phyloP scores from a whole-genome alignment of 2,888 invertebrate species.

The Plebejus anna region DNA sequence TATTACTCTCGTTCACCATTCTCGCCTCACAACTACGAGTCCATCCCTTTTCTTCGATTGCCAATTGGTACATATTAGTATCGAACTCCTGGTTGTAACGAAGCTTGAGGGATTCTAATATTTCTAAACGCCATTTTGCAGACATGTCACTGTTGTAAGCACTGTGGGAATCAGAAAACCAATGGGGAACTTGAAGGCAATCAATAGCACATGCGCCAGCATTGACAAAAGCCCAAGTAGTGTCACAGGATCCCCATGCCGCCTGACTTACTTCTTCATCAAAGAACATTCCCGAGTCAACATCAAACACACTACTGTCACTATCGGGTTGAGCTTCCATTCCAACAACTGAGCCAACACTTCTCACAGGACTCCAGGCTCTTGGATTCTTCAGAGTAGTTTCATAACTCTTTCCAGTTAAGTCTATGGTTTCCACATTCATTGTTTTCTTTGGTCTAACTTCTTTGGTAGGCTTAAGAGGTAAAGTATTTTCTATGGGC shows the following conservation, averaged over 20 bases:
- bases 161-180: conserved; percentile 84
- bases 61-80: conserved; percentile 84
- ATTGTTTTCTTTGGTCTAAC: conserved; percentile 55
- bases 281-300: conserved; percentile 89
- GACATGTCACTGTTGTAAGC: conserved; percentile 81
- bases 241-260: conserved; percentile 90
- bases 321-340: conserved; percentile 93
- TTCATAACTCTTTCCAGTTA: conserved; percentile 84
- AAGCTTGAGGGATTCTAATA: conserved; percentile 83
- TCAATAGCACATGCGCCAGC: conserved; percentile 90
- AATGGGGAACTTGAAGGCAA: conserved; percentile 86
- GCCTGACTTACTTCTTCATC: conserved; percentile 87
- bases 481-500: conserved; percentile 84
- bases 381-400: conserved; percentile 88
- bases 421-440: conserved; percentile 69
- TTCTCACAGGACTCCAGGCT: conserved; percentile 93
- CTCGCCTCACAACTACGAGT: conserved; percentile 90
- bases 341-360: conserved; percentile 90
- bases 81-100: conserved; percentile 77
- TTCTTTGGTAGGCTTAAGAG: conserved; percentile 70
- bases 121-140: conserved; percentile 87
- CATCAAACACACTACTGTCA: conserved; percentile 89
- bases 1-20: conserved; percentile 77
- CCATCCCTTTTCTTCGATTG: conserved; percentile 92
- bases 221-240: conserved; percentile 89